Conservation (phyloP, 2,113 vertebrate genomes). For the Oplegnathus fasciatus region DNA sequence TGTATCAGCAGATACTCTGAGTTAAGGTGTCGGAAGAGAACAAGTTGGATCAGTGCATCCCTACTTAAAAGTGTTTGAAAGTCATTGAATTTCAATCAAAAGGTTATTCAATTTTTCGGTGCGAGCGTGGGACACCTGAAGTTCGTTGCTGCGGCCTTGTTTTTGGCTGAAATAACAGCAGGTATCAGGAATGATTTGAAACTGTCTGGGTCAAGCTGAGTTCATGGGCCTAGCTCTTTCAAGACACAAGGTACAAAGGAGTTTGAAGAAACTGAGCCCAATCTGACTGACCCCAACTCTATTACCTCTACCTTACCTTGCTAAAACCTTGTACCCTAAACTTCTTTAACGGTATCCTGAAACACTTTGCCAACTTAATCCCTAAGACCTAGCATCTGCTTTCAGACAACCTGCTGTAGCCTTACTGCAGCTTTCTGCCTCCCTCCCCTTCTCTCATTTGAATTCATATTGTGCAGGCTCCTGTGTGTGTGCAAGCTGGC, state of each 20-base stretch:
- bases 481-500: constrained; percentile 28
- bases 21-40: not conserved
- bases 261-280: not conserved
- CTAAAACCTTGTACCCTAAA: not conserved
- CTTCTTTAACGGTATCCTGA: not conserved
- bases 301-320: not conserved
- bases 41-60: not conserved
- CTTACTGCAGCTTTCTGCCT: not conserved
- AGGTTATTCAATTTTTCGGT: no score
- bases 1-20: not conserved
- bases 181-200: not conserved
- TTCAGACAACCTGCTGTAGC: constrained; percentile 38
- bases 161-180: not conserved
- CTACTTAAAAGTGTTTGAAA: not conserved
- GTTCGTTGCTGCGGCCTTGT: not conserved
- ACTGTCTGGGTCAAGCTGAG: not conserved
- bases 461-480: constrained; percentile 56
- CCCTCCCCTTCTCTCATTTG: not conserved
- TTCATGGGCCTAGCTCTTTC: no score
- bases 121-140: not conserved
- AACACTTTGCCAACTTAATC: not conserved
- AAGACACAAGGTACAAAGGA: no score
- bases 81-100: no score
- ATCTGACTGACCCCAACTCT: constrained; percentile 4
- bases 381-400: not conserved